These are phyloP conservation scores for Centropus bengalensis DNA, from an alignment of 2,113 vertebrate species.

Conservation along the genomic window DNA sequence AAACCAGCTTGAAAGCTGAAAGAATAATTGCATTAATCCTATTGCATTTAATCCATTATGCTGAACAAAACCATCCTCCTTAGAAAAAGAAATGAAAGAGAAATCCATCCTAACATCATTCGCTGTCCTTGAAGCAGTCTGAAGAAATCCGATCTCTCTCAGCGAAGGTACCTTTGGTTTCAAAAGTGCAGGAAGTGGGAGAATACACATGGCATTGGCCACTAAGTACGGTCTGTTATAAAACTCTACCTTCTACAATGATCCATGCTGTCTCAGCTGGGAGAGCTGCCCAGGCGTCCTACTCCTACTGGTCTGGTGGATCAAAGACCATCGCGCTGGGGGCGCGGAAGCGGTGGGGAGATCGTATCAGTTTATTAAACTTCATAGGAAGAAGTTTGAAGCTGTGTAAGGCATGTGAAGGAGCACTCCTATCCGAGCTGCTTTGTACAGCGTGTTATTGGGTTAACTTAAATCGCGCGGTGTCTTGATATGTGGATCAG, in stretches of 20 bases:
- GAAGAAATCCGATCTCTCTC: not conserved
- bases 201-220: conserved; percentile 20
- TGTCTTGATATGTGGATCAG: not conserved
- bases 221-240: not conserved
- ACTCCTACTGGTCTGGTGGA: not conserved
- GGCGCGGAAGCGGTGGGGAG: conserved; percentile 23
- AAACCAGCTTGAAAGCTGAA: not conserved
- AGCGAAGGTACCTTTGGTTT: conserved; percentile 79
- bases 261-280: conserved; percentile 31
- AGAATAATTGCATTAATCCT: not conserved
- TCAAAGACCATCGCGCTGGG: conserved; percentile 19
- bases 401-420: conserved; percentile 79
- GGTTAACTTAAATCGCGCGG: not conserved
- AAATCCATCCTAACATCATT: not conserved
- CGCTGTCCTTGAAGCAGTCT: not conserved
- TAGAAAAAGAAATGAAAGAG: not conserved
- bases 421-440: conserved; percentile 34
- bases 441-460: not conserved
- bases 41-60: not conserved
- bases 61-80: not conserved
- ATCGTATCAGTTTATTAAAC: conserved; percentile 23
- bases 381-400: conserved; percentile 45
- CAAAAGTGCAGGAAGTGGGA: conserved; percentile 65
- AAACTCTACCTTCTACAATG: conserved; percentile 4
- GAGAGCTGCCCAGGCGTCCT: conserved; percentile 18